Base-by-base conservation (phyloP, 1,140 invertebrate genomes). In the Oedothorax gibbosus region DNA sequence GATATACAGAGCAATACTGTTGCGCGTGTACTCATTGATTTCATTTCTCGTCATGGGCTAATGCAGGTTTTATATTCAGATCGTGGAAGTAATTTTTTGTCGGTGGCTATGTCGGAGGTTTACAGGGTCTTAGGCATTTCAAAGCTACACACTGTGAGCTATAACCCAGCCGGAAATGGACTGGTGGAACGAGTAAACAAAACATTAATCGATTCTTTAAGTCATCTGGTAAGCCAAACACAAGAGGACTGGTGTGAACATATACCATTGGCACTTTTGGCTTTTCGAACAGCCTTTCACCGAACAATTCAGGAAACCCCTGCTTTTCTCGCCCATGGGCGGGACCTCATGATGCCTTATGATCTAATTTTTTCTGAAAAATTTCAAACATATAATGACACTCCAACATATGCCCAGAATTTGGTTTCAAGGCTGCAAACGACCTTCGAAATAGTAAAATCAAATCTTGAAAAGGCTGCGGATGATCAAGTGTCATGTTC, bases 111-210 rank as follows among this genome's bases (percentile, higher is more conserved):
- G 8, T 7, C 7, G 18, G 35, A 15, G 0, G 64, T 79, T 15
- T 68, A 79, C 65, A 10, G 53, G 14, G 11, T 0, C n/a, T 2
- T 68, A 6, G 65, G 51, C 10, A 79, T 79, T 53, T 9, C 3
- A 56, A 56, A 79, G 56, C 49, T 20, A 12, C 12, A 20, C 0
- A 68, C 50, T 53, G 14, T 20, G 10, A 51, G 9, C 12, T 56
- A 87, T 14, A 21, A 12, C 5, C 60, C 85, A 12, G 49, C 66
- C 8, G 6, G 4, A 60, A 77, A 83, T 54, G 85, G 85, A 0
- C 4, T 51, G 2, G 65, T 75, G 0, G 85, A 87, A 69, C 56
- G 60, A 9, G 18, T 53, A 4, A 79, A 85, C 0, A 20, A 66
- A 3, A 87, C 84, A 7, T 10, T 87, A 9, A n/a, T 62, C 3